Evolutionary conservation across 1,140 invertebrate species (phyloP).

Genomic region (Colletes latitarsis): DNA sequence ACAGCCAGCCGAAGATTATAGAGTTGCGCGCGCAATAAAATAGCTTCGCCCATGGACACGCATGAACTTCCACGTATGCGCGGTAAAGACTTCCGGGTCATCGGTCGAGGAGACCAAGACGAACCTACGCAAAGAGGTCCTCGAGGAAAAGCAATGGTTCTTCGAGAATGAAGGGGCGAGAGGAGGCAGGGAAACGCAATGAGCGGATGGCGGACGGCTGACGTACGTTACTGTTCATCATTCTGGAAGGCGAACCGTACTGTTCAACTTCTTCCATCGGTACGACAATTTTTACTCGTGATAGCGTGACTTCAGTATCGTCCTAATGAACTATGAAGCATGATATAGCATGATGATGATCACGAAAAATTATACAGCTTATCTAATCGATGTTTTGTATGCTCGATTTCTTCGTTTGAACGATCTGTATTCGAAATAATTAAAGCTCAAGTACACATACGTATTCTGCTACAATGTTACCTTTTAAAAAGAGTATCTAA

Average conservation of each 20-base stretch:
- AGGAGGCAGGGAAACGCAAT: conserved; percentile 54
- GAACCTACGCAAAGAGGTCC: conserved; percentile 35
- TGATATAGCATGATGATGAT: too few species aligned
- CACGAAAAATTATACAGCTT: not conserved
- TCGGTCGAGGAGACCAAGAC: conserved; percentile 54
- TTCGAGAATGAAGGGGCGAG: conserved; percentile 31
- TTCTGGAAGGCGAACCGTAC: conserved; percentile 55
- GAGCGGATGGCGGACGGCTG: conserved; percentile 49
- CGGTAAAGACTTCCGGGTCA: conserved; percentile 60
- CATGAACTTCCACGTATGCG: conserved; percentile 40
- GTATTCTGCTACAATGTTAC: too few species aligned
- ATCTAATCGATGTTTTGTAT: too few species aligned
- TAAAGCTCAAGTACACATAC: too few species aligned
- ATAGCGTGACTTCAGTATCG: conserved; percentile 36
- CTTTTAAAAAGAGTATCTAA: too few species aligned
- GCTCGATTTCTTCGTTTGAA: too few species aligned
- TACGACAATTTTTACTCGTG: conserved; percentile 58
- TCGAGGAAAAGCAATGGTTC: conserved; percentile 45
- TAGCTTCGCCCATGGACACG: conserved; percentile 36
- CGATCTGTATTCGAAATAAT: too few species aligned
- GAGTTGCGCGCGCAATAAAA: conserved; percentile 51
- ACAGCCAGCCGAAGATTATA: conserved; percentile 45
- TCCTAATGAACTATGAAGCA: not conserved
- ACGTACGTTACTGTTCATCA: conserved; percentile 56
- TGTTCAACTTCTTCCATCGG: conserved; percentile 31